phyloP scores from a whole-genome alignment of 2,888 invertebrate species.

The Hydropsyche betteni region DNA sequence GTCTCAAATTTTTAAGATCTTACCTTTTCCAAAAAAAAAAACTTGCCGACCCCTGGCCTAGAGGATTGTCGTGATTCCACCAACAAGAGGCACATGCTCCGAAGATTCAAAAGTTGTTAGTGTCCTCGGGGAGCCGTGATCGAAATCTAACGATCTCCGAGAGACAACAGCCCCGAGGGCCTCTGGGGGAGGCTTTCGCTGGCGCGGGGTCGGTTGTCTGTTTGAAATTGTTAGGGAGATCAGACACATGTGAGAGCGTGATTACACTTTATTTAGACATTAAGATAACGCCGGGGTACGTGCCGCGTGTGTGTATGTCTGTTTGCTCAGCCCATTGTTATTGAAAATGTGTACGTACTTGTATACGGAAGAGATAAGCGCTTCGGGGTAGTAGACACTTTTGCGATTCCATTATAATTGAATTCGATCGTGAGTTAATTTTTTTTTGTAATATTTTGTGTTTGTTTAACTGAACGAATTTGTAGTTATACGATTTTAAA shows the following conservation, averaged over 20 bases:
- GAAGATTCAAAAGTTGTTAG: constrained; percentile 45
- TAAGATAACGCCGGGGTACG: constrained; percentile 41
- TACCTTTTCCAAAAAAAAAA: no score
- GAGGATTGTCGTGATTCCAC: no score
- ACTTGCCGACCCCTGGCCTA: no score
- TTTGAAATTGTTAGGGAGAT: constrained; percentile 6
- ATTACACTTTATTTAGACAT: constrained; percentile 41
- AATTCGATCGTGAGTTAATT: no score
- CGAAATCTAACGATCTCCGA: constrained; percentile 49
- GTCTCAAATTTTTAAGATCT: no score
- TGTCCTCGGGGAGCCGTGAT: constrained; percentile 49
- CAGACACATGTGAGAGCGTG: constrained; percentile 31
- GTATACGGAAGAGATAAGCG: no score
- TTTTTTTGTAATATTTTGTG: no score
- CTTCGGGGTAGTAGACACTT: no score
- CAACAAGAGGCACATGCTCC: neutral
- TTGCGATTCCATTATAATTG: no score
- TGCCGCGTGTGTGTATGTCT: neutral
- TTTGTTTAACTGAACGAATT: no score
- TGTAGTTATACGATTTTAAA: no score
- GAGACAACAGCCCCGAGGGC: constrained; percentile 40
- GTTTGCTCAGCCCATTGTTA: constrained; percentile 24
- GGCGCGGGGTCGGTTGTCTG: neutral
- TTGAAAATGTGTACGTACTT: constrained; percentile 6
- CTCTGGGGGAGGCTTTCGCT: neutral